phyloP scores from a whole-genome alignment of 2,797 vertebrate genomes.

The Eulemur coronatus region DNA sequence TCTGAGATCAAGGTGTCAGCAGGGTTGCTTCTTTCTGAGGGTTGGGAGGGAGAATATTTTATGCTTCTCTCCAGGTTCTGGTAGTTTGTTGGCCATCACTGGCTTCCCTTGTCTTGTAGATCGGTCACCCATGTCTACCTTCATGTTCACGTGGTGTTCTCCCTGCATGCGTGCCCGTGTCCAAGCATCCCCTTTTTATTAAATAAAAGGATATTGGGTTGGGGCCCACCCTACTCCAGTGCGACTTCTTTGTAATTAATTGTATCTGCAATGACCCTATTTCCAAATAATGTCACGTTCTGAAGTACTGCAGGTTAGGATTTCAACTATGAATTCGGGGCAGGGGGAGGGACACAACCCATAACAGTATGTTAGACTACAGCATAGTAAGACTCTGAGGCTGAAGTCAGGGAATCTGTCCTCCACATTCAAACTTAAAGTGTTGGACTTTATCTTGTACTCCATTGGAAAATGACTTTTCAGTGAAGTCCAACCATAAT shows the following conservation, averaged over 20 bases:
- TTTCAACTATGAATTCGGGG: neutral
- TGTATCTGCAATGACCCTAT: neutral
- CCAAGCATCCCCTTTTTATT: neutral
- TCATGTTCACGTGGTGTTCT: neutral
- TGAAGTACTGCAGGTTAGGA: neutral
- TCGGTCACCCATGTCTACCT: neutral
- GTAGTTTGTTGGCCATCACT: neutral
- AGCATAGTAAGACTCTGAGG: neutral
- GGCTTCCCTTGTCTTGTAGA: neutral
- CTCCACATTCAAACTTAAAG: slow-evolving; percentile 58
- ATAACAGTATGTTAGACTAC: neutral
- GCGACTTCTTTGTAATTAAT: neutral
- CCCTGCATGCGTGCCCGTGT: neutral
- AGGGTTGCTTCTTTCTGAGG: neutral
- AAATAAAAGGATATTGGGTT: neutral
- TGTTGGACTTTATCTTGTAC: slow-evolving; percentile 29
- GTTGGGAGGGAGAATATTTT: neutral
- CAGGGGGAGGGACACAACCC: neutral
- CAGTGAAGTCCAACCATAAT: slow-evolving; percentile 65
- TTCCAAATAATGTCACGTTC: slow-evolving; percentile 13
- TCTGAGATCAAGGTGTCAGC: neutral
- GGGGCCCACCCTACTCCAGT: neutral
- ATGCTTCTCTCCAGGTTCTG: neutral
- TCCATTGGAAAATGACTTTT: slow-evolving; percentile 68
- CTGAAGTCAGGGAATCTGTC: slow-evolving; percentile 59